A percentile compares a stretch with the other conserved stretches of the same genome.
Conservation (phyloP, 2,888 invertebrate species). For the Cantharis nigra region DNA sequence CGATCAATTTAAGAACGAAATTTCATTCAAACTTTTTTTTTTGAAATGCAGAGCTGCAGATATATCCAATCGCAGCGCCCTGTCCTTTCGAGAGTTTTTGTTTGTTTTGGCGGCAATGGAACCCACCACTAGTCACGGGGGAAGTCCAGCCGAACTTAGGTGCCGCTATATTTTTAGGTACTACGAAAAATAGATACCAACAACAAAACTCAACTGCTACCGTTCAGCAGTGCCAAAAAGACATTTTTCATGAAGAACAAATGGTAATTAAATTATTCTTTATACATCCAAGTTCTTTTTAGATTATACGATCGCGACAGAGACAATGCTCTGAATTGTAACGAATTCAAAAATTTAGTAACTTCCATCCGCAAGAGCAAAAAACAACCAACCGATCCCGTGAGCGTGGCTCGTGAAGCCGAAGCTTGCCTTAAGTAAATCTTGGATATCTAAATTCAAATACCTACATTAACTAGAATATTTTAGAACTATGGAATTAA, state of each 20-base stretch:
- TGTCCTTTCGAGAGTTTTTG: conserved; percentile 63
- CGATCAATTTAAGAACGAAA: background rate
- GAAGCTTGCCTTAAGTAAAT: conserved; percentile 47
- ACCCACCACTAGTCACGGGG: conserved; percentile 65
- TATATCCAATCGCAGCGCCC: conserved; percentile 56
- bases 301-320: conserved; percentile 65
- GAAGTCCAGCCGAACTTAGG: conserved; percentile 68
- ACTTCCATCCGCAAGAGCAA: conserved; percentile 60
- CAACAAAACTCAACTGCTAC: no score
- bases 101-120: conserved; percentile 69
- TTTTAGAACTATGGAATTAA: conserved; percentile 38
- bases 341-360: conserved; percentile 65
- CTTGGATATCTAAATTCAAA: background rate
- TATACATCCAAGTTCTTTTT: conserved; percentile 35
- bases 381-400: conserved; percentile 60
- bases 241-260: no score
- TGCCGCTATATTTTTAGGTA: conserved; percentile 72
- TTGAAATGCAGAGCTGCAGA: conserved; percentile 61
- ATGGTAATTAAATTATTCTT: no score
- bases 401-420: conserved; percentile 61
- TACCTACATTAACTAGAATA: background rate
- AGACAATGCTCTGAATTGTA: conserved; percentile 59
- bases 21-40: background rate
- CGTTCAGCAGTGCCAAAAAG: no score
- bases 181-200: no score